Base-by-base conservation (phyloP, 2,797 vertebrate species). In the Tiaroga cobitis region DNA sequence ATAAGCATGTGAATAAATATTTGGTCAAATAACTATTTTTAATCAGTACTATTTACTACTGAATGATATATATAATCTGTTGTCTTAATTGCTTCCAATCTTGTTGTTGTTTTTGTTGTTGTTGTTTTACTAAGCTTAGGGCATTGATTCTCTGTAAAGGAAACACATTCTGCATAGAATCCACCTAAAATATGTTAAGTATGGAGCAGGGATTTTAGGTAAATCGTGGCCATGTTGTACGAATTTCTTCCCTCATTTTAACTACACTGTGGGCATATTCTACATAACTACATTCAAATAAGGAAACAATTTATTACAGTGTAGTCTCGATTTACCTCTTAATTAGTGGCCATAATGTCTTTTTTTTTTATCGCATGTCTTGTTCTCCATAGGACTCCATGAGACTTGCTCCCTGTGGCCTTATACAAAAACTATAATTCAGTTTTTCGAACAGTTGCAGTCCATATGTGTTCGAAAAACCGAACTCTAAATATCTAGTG, bases 281-380 rank as follows among this genome's bases (percentile, higher is more conserved):
- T 18, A n/a, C n/a, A n/a, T n/a, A 32, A 16, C 26, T 7, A 32
- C 29, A 16, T 65, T 65, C 18, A 63, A 15, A 29, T 6, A 21
- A 63, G 3, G 13, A 29, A 65, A 65, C 24, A 2, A 65, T 65
- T 29, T 1, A 16, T 65, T 65, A 65, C 2, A 65, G 16, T 32
- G 7, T 65, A 65, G 29, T 13, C 15, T 32, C 7, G 16, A 34
- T 68, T 34, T 34, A 34, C 2, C 26, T 63, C n/a, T 29, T 29
- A 29, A 29, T 63, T 29, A 13, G 5, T 63, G 13, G 5, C 26
- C 56, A n/a, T 10, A n/a, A n/a, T n/a, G 24, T 59, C 56, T 4
- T 0, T 9, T 59, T 4, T 4, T 19, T 54, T 9, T 54, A n/a
- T 59, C 0, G 0, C 9, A n/a, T n/a, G 9, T n/a, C 56, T n/a